A percentile compares a stretch with the other conserved stretches of the same genome.
These are phyloP conservation scores for Venturia canescens DNA, from an alignment of 1,140 invertebrate species.

Conservation along the genomic window DNA sequence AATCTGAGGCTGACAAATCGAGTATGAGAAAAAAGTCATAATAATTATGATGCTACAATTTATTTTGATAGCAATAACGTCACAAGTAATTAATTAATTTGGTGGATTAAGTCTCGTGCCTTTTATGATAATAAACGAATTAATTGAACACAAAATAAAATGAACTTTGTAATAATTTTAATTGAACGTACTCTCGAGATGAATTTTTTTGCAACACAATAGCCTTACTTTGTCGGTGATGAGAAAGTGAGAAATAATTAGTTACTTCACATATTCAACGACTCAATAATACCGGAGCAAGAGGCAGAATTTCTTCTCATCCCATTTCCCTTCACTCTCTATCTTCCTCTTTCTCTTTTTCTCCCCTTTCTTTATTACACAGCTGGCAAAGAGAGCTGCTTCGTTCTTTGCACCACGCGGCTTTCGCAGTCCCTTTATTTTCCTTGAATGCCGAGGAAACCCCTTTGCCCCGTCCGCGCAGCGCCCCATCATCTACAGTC, in stretches of 20 bases:
- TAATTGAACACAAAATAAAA: too few relatives aligned
- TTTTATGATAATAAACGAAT: too few relatives aligned
- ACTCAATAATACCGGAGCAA: not conserved
- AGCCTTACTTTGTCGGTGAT: too few relatives aligned
- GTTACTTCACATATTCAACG: not conserved
- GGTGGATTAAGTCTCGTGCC: too few relatives aligned
- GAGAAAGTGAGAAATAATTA: conserved; percentile 8
- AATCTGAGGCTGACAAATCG: too few relatives aligned
- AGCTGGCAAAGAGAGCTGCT: conserved; percentile 31
- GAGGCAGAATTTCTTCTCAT: conserved; percentile 57
- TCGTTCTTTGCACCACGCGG: conserved; percentile 20
- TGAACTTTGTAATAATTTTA: too few relatives aligned
- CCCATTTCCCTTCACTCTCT: conserved; percentile 33
- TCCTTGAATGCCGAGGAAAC: not conserved
- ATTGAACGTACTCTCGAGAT: too few relatives aligned
- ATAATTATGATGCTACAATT: too few relatives aligned
- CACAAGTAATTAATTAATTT: too few relatives aligned
- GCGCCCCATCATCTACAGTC: not conserved
- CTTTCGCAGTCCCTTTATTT: conserved; percentile 43
- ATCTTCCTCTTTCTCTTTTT: conserved; percentile 48
- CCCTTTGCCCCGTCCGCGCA: conserved; percentile 2
- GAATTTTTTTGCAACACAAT: too few relatives aligned
- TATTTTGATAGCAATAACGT: too few relatives aligned
- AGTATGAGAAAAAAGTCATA: too few relatives aligned
- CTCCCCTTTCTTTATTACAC: conserved; percentile 38